Conservation (phyloP, 2,113 vertebrate species). For the Sturnira hondurensis region DNA sequence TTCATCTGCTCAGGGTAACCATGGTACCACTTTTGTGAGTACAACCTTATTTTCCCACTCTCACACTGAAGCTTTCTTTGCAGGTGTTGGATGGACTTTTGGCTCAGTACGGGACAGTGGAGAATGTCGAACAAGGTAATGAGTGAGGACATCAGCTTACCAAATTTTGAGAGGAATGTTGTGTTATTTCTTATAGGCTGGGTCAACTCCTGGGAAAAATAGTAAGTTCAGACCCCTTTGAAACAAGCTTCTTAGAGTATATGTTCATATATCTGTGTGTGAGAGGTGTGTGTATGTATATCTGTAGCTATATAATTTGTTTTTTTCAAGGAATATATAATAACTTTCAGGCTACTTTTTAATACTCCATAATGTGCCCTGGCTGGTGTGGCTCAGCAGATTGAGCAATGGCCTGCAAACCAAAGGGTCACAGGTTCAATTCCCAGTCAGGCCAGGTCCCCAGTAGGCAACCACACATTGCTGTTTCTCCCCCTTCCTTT, state of each 20-base stretch:
- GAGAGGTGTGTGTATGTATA: not conserved
- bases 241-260: not conserved
- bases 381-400: no score
- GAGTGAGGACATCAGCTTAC: not conserved
- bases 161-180: not conserved
- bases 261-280: not conserved
- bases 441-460: no score
- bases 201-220: not conserved
- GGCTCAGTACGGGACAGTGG: slow-evolving; percentile 92
- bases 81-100: slow-evolving; percentile 93
- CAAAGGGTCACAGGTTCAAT: no score
- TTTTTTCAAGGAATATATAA: not conserved
- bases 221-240: not conserved
- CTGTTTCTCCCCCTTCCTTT: no score
- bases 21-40: not conserved
- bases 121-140: slow-evolving; percentile 96
- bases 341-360: not conserved
- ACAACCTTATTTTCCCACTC: not conserved
- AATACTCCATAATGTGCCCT: not conserved
- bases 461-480: no score
- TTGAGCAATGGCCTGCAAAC: no score
- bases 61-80: slow-evolving; percentile 62
- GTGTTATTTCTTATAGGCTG: not conserved
- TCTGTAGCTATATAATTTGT: not conserved
- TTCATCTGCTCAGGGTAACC: not conserved